A percentile compares a stretch with the other conserved stretches of the same genome.
Conservation (phyloP, 2,888 invertebrate genomes). For the Drosophila borealis region DNA sequence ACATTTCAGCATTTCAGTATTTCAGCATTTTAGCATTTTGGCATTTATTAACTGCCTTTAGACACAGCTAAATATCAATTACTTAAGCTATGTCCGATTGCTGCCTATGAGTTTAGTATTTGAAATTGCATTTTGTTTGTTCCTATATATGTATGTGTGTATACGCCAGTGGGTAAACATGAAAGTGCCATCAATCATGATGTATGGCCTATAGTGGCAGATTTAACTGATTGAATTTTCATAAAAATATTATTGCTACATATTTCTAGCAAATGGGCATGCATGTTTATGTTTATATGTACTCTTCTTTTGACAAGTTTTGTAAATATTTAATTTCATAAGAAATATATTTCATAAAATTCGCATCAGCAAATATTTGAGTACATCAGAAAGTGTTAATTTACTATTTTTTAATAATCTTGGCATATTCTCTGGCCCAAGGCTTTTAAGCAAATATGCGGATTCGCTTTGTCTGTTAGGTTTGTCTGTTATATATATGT, state of each 20-base stretch:
- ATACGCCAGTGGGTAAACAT: slow-evolving; percentile 25
- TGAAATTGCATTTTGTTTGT: slow-evolving; percentile 30
- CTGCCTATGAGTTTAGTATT: slow-evolving; percentile 12
- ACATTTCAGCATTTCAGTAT: slow-evolving; percentile 29
- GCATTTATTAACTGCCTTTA: slow-evolving; percentile 62
- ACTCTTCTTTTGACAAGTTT: not conserved
- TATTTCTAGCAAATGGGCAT: not conserved
- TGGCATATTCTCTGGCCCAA: not conserved
- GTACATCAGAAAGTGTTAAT: not conserved
- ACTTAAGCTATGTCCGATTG: slow-evolving; percentile 54
- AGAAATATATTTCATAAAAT: not conserved
- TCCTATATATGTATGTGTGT: slow-evolving; percentile 23
- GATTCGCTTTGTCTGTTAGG: too few species aligned
- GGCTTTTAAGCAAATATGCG: too few species aligned
- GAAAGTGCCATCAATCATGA: slow-evolving; percentile 57
- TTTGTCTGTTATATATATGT: too few species aligned
- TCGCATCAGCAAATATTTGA: not conserved
- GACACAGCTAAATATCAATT: slow-evolving; percentile 64
- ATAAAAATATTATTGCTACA: slow-evolving; percentile 14
- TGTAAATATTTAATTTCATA: not conserved
- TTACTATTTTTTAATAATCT: not conserved
- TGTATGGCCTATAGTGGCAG: slow-evolving; percentile 9
- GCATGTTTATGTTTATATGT: not conserved
- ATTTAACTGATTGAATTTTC: slow-evolving; percentile 17
- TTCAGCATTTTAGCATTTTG: slow-evolving; percentile 29